Percentiles rank a stretch among this genome's conserved stretches.
These are phyloP conservation scores for Erythrocercus mccallii DNA, from an alignment of 2,113 vertebrate species.

Conservation along the genomic window DNA sequence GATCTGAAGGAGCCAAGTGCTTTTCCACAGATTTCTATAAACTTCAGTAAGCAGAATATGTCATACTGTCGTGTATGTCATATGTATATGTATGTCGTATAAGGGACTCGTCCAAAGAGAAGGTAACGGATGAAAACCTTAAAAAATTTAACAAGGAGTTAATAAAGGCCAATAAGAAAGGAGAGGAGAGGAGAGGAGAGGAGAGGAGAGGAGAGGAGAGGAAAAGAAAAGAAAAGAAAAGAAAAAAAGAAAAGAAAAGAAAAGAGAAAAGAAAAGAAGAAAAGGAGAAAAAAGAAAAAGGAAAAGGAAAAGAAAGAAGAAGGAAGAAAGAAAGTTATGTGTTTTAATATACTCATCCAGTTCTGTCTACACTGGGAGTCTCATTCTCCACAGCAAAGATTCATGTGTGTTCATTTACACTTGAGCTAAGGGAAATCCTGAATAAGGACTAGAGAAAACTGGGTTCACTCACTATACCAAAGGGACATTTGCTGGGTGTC, in stretches of 20 bases:
- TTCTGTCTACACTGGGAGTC: background rate
- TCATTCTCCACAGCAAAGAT: background rate
- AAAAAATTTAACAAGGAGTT: background rate
- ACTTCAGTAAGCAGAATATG: background rate
- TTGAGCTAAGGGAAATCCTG: background rate
- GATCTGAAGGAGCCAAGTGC: background rate
- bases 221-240: too few species aligned
- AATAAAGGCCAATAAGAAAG: background rate
- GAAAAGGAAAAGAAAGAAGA: too few species aligned
- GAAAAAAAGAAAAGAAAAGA: too few species aligned
- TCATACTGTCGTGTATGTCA: background rate
- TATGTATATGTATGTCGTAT: too few species aligned
- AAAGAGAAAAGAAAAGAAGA: too few species aligned
- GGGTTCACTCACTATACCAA: background rate
- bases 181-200: background rate
- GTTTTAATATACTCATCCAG: background rate
- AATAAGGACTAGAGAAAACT: background rate
- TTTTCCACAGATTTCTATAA: background rate
- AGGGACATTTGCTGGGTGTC: background rate
- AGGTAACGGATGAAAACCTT: background rate
- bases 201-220: rapidly evolving
- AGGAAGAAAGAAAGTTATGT: rapidly evolving
- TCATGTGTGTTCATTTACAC: background rate
- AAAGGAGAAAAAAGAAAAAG: too few species aligned
- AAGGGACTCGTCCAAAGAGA: background rate